These are phyloP conservation scores for Lasioglossum vierecki DNA, from an alignment of 2,888 invertebrate species.

Conservation along the genomic window DNA sequence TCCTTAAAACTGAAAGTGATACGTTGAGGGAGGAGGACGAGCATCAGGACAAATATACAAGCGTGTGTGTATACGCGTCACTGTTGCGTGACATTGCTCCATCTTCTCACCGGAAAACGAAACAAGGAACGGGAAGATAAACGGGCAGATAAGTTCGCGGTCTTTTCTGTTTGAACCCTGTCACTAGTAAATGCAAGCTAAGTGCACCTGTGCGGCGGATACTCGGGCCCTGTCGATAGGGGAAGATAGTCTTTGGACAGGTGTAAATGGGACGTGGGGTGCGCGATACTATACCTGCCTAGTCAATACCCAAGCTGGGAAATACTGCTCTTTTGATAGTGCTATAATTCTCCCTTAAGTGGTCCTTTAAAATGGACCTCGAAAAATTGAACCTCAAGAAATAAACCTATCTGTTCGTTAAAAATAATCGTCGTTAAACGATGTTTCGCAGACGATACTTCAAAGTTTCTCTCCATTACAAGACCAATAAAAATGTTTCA, in stretches of 20 bases:
- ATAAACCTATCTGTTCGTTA: background rate
- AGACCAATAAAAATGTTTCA: background rate
- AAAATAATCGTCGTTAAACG: background rate
- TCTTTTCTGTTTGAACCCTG: background rate
- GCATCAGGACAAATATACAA: background rate
- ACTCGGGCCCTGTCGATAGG: background rate
- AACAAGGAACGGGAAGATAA: conserved; percentile 16
- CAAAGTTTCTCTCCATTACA: background rate
- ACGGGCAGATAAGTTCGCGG: conserved; percentile 30
- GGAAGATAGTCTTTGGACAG: conserved; percentile 34
- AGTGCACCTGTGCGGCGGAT: conserved; percentile 47
- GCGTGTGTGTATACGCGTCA: background rate
- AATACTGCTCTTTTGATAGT: background rate
- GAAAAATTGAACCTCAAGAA: background rate
- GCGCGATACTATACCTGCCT: background rate
- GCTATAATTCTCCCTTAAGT: background rate
- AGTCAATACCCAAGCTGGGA: background rate
- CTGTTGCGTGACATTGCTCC: conserved; percentile 40
- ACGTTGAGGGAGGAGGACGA: conserved; percentile 54
- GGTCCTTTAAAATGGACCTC: background rate
- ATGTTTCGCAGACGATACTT: background rate
- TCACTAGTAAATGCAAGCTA: background rate
- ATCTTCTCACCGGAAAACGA: conserved; percentile 31
- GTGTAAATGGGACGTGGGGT: conserved; percentile 38
- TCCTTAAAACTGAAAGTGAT: conserved; percentile 79